Conservation (phyloP, 2,113 vertebrate species). For the Anser brachyrhynchus region DNA sequence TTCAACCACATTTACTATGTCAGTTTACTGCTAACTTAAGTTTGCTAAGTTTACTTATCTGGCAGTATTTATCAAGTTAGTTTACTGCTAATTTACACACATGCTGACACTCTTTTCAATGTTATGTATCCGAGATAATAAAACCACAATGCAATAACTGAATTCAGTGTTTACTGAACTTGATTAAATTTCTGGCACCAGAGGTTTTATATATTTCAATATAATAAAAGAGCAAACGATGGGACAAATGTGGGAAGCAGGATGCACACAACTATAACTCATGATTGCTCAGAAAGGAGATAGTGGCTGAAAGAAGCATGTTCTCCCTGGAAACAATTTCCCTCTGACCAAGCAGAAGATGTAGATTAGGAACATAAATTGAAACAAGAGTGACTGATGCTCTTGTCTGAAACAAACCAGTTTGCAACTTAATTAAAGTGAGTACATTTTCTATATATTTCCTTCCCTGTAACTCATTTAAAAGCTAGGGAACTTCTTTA, state of each 20-base stretch:
- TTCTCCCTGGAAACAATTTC: not conserved
- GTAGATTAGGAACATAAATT: constrained; percentile 18
- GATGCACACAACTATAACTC: not conserved
- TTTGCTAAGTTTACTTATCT: not conserved
- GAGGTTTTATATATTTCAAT: not conserved
- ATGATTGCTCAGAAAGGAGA: not conserved
- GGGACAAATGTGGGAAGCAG: not conserved
- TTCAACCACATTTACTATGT: not conserved
- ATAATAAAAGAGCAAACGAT: not conserved
- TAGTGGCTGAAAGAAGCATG: not conserved
- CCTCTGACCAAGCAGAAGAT: not conserved
- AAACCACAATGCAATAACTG: not conserved
- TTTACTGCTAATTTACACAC: not conserved
- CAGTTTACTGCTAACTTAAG: not conserved
- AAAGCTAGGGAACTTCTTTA: not conserved
- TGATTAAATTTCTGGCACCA: not conserved
- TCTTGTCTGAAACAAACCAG: constrained; percentile 35
- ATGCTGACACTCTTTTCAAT: not conserved
- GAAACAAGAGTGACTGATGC: constrained; percentile 26
- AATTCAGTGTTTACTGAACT: not conserved
- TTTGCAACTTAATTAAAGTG: not conserved
- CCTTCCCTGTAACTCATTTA: not conserved
- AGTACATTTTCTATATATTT: not conserved
- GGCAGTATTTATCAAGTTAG: not conserved
- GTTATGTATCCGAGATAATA: not conserved